These are phyloP conservation scores for Aleadryas rufinucha DNA, from an alignment of 2,113 vertebrate species.

Conservation along the genomic window DNA sequence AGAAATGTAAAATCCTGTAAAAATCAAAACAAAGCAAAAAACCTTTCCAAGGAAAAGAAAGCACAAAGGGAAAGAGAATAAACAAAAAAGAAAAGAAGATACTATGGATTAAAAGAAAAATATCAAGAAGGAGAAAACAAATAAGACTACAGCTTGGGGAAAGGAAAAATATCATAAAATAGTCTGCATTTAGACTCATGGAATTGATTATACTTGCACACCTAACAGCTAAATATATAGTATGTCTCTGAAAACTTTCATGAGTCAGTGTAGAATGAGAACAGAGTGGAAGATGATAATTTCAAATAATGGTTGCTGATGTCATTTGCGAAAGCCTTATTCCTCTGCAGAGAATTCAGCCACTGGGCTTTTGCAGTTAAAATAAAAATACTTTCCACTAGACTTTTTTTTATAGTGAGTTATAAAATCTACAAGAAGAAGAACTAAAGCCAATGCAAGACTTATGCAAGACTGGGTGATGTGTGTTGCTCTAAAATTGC, in stretches of 20 bases:
- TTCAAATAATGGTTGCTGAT: background rate
- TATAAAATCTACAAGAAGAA: background rate
- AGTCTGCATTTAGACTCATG: background rate
- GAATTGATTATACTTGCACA: background rate
- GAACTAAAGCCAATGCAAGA: background rate
- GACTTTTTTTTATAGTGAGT: background rate
- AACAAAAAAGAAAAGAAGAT: background rate
- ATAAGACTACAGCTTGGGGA: background rate
- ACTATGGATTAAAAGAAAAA: background rate
- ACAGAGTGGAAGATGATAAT: background rate
- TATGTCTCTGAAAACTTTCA: background rate
- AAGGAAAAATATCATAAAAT: background rate
- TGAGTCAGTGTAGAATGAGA: background rate
- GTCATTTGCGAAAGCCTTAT: background rate
- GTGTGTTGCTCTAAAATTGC: background rate
- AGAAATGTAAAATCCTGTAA: background rate
- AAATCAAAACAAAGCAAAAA: background rate
- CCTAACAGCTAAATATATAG: background rate
- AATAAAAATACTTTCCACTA: background rate
- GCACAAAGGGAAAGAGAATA: background rate
- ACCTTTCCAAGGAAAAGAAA: background rate
- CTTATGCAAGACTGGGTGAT: background rate
- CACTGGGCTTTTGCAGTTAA: background rate
- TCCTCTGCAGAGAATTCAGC: background rate
- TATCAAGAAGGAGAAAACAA: background rate